A percentile compares a stretch with the other conserved stretches of the same genome.
Evolutionary conservation across 1,140 invertebrate genomes (phyloP).

Genomic region (Centruroides sculpturatus): DNA sequence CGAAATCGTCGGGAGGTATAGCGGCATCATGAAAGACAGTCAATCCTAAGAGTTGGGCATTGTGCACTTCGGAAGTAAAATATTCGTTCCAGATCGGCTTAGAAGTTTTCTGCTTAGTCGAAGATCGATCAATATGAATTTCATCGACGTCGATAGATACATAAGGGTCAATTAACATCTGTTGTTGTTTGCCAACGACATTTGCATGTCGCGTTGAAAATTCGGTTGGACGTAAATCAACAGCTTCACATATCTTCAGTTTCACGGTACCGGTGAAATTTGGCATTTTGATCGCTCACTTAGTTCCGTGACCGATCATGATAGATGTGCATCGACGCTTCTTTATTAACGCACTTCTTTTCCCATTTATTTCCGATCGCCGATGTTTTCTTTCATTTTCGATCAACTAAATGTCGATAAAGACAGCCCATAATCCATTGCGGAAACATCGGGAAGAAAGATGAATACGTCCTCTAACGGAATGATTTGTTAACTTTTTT

Average conservation of each 20-base stretch:
- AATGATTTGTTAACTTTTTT: too few relatives aligned
- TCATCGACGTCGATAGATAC: slow-evolving; percentile 91
- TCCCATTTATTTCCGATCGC: too few relatives aligned
- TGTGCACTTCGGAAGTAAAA: slow-evolving; percentile 79
- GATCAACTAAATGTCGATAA: too few relatives aligned
- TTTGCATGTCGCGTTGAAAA: slow-evolving; percentile 74
- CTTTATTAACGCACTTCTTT: too few relatives aligned
- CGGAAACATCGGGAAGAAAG: too few relatives aligned
- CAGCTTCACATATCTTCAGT: slow-evolving; percentile 93
- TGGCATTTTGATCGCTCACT: slow-evolving; percentile 28
- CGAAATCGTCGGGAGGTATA: slow-evolving; percentile 91
- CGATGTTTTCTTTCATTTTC: too few relatives aligned
- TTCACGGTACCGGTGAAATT: slow-evolving; percentile 96
- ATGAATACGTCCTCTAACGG: too few relatives aligned
- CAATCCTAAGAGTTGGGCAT: slow-evolving; percentile 77
- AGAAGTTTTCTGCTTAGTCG: slow-evolving; percentile 85
- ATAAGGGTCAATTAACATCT: slow-evolving; percentile 75
- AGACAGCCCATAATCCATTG: too few relatives aligned
- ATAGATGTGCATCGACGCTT: too few relatives aligned
- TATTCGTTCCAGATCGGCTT: slow-evolving; percentile 87
- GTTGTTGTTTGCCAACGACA: slow-evolving; percentile 46
- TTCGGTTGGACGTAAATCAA: slow-evolving; percentile 90
- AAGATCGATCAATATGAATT: slow-evolving; percentile 59
- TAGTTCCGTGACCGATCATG: too few relatives aligned
- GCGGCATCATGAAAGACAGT: slow-evolving; percentile 99